These are phyloP conservation scores for Tarsius wallacei DNA, from an alignment of 2,797 vertebrate species.

Conservation along the genomic window DNA sequence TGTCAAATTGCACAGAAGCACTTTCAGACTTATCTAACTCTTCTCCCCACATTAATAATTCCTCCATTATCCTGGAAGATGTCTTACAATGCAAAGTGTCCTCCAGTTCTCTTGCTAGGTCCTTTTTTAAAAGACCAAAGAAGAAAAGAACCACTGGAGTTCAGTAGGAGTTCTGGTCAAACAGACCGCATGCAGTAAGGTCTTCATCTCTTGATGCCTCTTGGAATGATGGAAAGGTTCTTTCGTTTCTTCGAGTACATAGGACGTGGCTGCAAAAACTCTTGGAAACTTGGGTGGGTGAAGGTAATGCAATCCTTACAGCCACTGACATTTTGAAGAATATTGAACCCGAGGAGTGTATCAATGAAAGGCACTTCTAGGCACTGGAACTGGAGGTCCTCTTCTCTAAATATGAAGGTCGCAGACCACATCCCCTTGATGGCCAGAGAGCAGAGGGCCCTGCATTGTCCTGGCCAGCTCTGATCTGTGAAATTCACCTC, in stretches of 20 bases:
- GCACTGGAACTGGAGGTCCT: not conserved
- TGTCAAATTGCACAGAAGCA: accelerated
- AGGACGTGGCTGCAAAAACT: constrained; percentile 65
- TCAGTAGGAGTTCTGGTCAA: not conserved
- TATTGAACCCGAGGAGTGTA: not conserved
- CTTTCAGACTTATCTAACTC: not conserved
- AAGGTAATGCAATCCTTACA: constrained; percentile 62
- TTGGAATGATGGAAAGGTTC: not conserved
- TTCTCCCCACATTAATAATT: not conserved
- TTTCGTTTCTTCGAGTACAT: not conserved
- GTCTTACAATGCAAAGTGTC: not conserved
- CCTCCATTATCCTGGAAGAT: not conserved
- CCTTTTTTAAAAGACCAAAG: constrained; percentile 61
- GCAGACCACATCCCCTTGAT: constrained; percentile 58
- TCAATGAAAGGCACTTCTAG: not conserved
- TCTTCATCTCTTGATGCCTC: not conserved
- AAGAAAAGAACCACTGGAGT: not conserved
- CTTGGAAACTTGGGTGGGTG: constrained; percentile 77
- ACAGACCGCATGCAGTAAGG: accelerated
- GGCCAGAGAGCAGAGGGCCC: constrained; percentile 68
- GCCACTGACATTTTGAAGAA: constrained; percentile 55
- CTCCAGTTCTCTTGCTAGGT: not conserved
- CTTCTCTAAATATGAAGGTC: constrained; percentile 1
- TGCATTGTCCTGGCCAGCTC: not conserved
- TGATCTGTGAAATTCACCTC: not conserved